Percentiles rank a stretch among this genome's conserved stretches.
phyloP scores from a whole-genome alignment of 2,113 vertebrate genomes.

The Entomyzon cyanotis region DNA sequence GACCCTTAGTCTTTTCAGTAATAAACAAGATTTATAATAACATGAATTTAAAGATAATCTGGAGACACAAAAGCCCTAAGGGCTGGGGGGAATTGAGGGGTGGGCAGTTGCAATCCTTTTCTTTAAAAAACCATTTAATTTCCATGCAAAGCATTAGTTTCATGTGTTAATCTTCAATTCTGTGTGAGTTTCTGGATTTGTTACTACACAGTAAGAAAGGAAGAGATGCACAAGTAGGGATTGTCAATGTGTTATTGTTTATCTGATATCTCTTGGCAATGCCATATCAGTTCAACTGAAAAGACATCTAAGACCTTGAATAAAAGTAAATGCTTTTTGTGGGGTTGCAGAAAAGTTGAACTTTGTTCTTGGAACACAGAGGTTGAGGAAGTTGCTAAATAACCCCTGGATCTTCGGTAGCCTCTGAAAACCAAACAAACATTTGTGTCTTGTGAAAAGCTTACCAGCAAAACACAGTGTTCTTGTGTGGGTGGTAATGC shows the following conservation, averaged over 20 bases:
- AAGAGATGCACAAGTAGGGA: neutral
- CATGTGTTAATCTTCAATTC: neutral
- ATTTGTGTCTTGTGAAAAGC: neutral
- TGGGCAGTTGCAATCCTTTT: neutral
- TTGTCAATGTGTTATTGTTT: neutral
- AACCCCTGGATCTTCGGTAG: neutral
- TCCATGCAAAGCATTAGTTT: neutral
- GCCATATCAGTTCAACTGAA: neutral
- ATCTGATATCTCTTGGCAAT: neutral
- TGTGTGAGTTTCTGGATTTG: neutral
- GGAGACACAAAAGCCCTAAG: neutral
- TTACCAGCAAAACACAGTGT: neutral
- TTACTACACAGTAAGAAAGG: neutral
- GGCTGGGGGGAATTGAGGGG: neutral
- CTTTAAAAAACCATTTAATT: neutral
- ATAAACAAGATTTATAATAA: slow-evolving; percentile 57
- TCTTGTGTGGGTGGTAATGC: neutral
- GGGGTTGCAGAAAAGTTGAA: slow-evolving; percentile 11
- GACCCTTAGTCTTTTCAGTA: slow-evolving; percentile 19
- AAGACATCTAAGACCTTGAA: neutral
- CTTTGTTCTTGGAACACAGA: neutral
- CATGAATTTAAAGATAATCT: slow-evolving; percentile 25
- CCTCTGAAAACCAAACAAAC: neutral
- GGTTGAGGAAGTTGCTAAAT: neutral
- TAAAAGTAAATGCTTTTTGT: neutral